Percentiles rank a stretch among this genome's conserved stretches.
Evolutionary conservation across 2,888 invertebrate genomes (phyloP).

Genomic region (Melieria picta): DNA sequence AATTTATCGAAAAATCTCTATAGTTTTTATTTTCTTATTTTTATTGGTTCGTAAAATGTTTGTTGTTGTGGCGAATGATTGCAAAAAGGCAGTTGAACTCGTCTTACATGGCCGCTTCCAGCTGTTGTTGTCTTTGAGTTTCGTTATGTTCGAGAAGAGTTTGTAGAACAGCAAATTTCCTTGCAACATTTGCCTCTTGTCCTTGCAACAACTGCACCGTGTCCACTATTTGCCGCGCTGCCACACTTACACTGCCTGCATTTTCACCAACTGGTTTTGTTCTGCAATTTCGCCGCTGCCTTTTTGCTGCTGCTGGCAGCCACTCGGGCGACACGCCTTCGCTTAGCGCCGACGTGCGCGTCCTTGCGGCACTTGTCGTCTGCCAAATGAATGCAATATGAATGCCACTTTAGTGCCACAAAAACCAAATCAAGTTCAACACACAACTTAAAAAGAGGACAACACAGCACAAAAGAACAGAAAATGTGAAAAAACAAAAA

Average conservation of each 20-base stretch:
- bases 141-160: conserved; percentile 17
- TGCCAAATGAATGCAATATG: conserved; percentile 6
- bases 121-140: background rate
- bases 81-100: no score
- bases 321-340: background rate
- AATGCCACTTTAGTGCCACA: conserved; percentile 15
- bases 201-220: background rate
- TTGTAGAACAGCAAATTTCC: background rate
- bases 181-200: conserved; percentile 11
- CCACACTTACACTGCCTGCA: no score
- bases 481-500: no score
- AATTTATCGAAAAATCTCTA: background rate
- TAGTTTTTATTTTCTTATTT: background rate
- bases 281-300: no score
- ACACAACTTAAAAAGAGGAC: background rate
- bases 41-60: background rate
- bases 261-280: no score
- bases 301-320: background rate
- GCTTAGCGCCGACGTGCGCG: no score
- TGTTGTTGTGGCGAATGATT: background rate
- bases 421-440: background rate
- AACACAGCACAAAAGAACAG: no score
- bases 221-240: background rate
- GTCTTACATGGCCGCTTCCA: background rate
- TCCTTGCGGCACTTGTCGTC: no score